Base-by-base conservation (phyloP, 2,113 vertebrate species). In the Myotis davidii region DNA sequence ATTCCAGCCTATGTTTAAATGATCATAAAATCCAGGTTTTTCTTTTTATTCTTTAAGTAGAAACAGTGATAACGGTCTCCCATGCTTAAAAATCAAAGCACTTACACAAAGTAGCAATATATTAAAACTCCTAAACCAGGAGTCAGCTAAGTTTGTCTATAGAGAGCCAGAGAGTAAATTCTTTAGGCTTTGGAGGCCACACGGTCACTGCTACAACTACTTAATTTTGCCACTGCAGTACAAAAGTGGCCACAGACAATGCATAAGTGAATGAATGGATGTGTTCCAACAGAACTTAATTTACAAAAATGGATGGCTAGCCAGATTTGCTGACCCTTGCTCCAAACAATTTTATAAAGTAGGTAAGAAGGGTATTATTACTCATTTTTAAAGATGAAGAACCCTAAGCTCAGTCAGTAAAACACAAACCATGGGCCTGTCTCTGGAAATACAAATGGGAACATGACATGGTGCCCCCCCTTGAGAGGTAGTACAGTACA, bases 1-100 rank as follows among this genome's bases (percentile, higher is more conserved):
- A 61, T 94, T 34, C 54, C 16, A 83, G 78, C 4, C 39, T 89
- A n/a, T 72, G 45, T 79, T 84, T 88, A 92, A 87, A 42, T 37
- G 16, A 81, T 42, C 50, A 85, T 76, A 84, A 76, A 79, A 56
- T n/a, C 6, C 70, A 70, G 37, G 76, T 34, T 73, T 91, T 45
- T 39, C 13, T 79, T 87, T 92, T 74, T 39, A 81, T 65, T 32
- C 29, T 72, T 78, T 70, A 73, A 67, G 61, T 50, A 64, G 72
- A 61, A 90, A 56, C 39, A 48, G 2, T 87, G 20, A 89, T 78
- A 83, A 61, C 76, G 29, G 42, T 37, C 20, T 76, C 21, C 61
- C 65, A 6, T 13, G 8, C 39, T 82, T 83, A 73, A 45, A 93
- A 74, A 64, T 42, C 39, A 78, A 54, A 89, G 52, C 69, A 61